Percentiles rank a stretch among this genome's conserved stretches.
Conservation (phyloP, 2,113 vertebrate genomes). For the Theristicus caerulescens region DNA sequence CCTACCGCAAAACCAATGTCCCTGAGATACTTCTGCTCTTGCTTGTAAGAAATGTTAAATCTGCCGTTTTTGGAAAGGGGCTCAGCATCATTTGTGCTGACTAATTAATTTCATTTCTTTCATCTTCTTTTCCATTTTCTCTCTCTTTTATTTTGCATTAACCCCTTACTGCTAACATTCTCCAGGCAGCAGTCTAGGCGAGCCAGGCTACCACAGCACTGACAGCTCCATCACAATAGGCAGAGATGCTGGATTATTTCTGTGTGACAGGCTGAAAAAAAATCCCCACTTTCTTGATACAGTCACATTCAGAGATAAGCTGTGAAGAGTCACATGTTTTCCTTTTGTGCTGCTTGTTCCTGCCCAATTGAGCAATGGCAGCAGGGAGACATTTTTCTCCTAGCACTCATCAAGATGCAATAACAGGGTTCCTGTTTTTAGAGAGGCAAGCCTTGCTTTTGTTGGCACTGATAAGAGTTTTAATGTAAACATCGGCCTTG, state of each 20-base stretch:
- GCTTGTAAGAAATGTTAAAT: constrained; percentile 6
- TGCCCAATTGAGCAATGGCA: constrained; percentile 24
- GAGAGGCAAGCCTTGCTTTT: constrained; percentile 34
- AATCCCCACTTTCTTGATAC: neutral
- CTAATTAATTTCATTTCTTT: constrained; percentile 35
- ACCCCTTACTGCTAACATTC: neutral
- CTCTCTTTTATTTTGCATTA: constrained; percentile 1
- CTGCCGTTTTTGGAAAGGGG: constrained; percentile 22
- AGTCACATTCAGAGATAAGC: neutral
- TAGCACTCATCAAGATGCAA: constrained; percentile 32
- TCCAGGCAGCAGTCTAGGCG: neutral
- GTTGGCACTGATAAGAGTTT: neutral
- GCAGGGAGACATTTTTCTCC: constrained; percentile 20
- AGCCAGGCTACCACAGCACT: accelerated
- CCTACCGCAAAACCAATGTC: constrained; percentile 8
- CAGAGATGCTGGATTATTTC: neutral
- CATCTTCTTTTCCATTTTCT: neutral
- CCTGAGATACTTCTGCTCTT: constrained; percentile 5
- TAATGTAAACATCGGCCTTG: neutral
- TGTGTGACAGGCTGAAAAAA: neutral
- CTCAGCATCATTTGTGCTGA: neutral
- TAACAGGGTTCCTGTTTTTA: constrained; percentile 45
- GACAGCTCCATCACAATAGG: neutral
- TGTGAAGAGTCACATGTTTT: neutral
- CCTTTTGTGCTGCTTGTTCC: neutral